A percentile compares a stretch with the other conserved stretches of the same genome.
Evolutionary conservation across 2,888 invertebrate genomes (phyloP).

Genomic region (Lasioglossum leucozonium): DNA sequence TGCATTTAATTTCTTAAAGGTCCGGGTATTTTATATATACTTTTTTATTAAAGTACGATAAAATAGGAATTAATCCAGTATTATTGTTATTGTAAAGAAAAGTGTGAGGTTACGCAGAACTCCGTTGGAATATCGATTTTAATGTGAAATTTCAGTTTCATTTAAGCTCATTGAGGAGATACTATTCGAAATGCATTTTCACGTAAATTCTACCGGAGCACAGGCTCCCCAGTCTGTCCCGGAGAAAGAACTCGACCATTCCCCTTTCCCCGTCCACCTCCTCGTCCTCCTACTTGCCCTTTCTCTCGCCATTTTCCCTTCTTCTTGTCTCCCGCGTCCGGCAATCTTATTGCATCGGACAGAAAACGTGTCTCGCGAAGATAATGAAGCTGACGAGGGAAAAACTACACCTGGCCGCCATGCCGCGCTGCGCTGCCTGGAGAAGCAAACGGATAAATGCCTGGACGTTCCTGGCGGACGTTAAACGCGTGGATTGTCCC

Average conservation of each 20-base stretch:
- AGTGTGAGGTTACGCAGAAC: too few species aligned
- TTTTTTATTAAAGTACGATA: too few species aligned
- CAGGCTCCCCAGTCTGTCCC: not conserved
- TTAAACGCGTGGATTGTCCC: constrained; percentile 22
- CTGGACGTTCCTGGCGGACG: constrained; percentile 15
- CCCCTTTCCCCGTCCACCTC: constrained; percentile 17
- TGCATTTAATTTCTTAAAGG: too few species aligned
- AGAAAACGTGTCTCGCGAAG: constrained; percentile 70
- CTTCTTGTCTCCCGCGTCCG: constrained; percentile 60
- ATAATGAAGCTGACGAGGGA: constrained; percentile 71
- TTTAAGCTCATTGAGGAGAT: not conserved
- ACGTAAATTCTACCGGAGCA: not conserved
- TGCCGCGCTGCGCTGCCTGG: not conserved
- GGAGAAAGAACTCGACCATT: constrained; percentile 40
- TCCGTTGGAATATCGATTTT: not conserved
- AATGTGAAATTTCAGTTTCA: not conserved
- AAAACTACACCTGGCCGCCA: constrained; percentile 60
- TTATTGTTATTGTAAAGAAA: too few species aligned
- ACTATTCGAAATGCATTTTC: not conserved
- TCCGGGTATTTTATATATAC: too few species aligned
- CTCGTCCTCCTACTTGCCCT: constrained; percentile 37
- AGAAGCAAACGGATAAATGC: constrained; percentile 55
- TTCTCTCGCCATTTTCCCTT: constrained; percentile 34
- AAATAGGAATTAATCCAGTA: too few species aligned
- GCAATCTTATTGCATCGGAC: constrained; percentile 69